Evolutionary conservation across 2,113 vertebrate genomes (phyloP), one percentile per base, ranked within the genome.

Genomic region (Gallinago undulata): DNA sequence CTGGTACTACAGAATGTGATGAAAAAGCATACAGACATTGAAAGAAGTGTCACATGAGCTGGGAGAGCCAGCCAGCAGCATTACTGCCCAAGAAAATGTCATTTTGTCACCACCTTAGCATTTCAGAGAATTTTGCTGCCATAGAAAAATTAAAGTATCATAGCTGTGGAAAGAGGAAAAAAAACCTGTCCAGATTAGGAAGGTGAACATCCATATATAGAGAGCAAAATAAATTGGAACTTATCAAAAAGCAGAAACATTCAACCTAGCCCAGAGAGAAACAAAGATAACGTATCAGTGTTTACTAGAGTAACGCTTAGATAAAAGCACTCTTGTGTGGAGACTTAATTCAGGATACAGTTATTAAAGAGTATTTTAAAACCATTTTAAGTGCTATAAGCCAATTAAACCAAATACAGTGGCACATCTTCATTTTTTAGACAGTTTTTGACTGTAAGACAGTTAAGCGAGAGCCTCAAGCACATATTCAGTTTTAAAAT

Each of bases 21-120:
- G 23, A 80, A n/a, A 76, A 83, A 33, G 12, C 8, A 51, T 3
- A 13, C 14, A 69, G 45, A 25, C 33, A 47, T 5, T 2, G 6
- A 55, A 39, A 85, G 63, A 2, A 18, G 19, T 0, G 4, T 35
- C 59, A 28, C 1, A 1, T 19, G 59, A 68, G 13, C 53, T 53
- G 33, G 35, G 19, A 85, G 28, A 85, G 43, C 6, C 5, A 48
- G 17, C 12, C 3, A 31, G 35, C 30, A 35, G 18, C 31, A 45
- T 9, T 23, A 60, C 45, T 76, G 41, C 16, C 6, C 23, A 41
- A 16, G 9, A 62, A 84, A 77, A 33, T 10, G 11, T 1, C 12
- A 21, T 23, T 62, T 45, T 74, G 15, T 35, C 10, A 4, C 45
- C 68, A 77, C 4, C 3, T 8, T 9, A 55, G 22, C 22, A 30